A percentile compares a stretch with the other conserved stretches of the same genome.
Evolutionary conservation across 1,140 invertebrate genomes (phyloP).

Genomic region (Zaprionus tsacasi): DNA sequence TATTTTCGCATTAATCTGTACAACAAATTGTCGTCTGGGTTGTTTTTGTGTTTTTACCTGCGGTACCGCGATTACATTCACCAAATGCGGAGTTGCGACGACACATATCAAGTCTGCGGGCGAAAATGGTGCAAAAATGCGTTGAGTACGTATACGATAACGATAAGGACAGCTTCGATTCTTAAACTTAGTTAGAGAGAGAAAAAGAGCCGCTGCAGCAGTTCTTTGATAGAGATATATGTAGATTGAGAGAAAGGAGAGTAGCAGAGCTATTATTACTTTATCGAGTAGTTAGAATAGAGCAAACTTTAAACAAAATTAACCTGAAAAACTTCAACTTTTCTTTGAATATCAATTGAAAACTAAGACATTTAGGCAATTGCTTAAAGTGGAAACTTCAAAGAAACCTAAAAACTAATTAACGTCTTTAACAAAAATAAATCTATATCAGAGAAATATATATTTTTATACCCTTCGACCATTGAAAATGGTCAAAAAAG

Average conservation of each 20-base stretch:
- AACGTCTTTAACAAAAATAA: neutral
- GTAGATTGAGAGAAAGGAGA: neutral
- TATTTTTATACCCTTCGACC: too few species aligned
- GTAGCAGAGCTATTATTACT: neutral
- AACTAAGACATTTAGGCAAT: too few species aligned
- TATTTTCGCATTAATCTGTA: constrained; percentile 69
- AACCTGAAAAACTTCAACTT: neutral
- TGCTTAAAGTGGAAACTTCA: neutral
- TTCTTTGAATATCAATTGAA: too few species aligned
- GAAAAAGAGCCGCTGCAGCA: neutral
- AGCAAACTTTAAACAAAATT: neutral
- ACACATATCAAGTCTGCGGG: constrained; percentile 99
- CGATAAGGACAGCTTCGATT: neutral
- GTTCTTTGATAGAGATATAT: neutral
- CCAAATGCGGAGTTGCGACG: constrained; percentile 96
- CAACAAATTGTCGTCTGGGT: constrained; percentile 62
- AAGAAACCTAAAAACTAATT: neutral
- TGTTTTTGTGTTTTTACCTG: constrained; percentile 88
- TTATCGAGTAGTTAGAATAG: neutral
- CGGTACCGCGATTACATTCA: constrained; percentile 98
- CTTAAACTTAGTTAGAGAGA: neutral
- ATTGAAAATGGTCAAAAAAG: too few species aligned
- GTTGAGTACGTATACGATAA: constrained; percentile 48
- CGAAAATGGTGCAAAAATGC: constrained; percentile 82
- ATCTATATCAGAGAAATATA: neutral